These are phyloP conservation scores for Galerucella pusilla DNA, from an alignment of 2,888 invertebrate genomes.

Conservation along the genomic window DNA sequence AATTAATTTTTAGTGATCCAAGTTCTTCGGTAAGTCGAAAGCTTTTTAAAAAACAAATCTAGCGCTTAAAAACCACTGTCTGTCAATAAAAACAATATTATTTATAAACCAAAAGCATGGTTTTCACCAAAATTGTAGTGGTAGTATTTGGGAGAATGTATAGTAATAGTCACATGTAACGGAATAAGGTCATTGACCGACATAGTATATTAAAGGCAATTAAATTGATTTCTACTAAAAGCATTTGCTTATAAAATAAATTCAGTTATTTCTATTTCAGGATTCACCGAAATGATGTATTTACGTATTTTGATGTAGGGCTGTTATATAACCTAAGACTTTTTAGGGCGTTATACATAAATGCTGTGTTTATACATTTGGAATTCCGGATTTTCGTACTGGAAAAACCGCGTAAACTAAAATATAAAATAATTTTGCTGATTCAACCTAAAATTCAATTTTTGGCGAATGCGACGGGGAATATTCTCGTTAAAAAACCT, in stretches of 20 bases:
- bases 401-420: no score
- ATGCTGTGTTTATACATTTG: no score
- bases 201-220: conserved; percentile 3
- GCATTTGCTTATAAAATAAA: neutral
- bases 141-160: conserved; percentile 5
- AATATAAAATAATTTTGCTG: no score
- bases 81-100: neutral
- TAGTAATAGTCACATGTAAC: neutral
- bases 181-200: conserved; percentile 19
- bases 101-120: neutral
- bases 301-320: neutral
- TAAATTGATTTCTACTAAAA: neutral
- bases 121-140: neutral
- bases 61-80: neutral
- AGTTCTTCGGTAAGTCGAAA: conserved; percentile 14
- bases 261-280: neutral
- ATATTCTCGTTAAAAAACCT: no score
- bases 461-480: no score
- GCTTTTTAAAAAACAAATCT: neutral
- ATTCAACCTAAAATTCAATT: no score
- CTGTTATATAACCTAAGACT: conserved; percentile 18
- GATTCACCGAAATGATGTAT: neutral
- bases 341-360: no score
- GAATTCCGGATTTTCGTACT: no score
- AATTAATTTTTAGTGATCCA: conserved; percentile 3